These are phyloP conservation scores for Felis chaus DNA, from an alignment of 2,113 vertebrate species.

Conservation along the genomic window DNA sequence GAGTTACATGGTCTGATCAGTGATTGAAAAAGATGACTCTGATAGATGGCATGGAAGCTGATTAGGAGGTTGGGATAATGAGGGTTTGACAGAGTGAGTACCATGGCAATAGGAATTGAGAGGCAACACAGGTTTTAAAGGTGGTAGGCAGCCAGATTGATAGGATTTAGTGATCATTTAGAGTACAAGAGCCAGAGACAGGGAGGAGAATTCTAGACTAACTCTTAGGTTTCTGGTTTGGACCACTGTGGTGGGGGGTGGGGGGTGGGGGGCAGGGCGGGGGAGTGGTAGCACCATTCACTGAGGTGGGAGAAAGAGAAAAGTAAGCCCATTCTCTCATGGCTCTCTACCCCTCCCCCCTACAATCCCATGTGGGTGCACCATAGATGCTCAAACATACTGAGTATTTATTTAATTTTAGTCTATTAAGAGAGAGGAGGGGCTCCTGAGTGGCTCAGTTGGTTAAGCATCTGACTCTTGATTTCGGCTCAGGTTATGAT, in stretches of 20 bases:
- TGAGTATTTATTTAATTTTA: constrained; percentile 20
- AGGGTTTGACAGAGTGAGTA: neutral
- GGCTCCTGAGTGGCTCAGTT: no score
- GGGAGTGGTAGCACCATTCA: neutral
- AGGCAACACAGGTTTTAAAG: neutral
- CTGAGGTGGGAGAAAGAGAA: neutral
- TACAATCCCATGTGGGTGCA: neutral
- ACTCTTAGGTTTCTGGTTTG: neutral
- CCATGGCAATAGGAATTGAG: neutral
- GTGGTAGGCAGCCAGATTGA: neutral
- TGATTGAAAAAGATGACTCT: neutral
- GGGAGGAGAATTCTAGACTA: neutral
- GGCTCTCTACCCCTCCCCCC: neutral
- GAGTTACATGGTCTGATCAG: constrained; percentile 15
- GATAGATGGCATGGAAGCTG: neutral
- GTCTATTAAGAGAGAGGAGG: neutral
- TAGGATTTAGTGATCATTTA: neutral
- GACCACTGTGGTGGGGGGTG: neutral
- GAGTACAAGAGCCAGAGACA: neutral
- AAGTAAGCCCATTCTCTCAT: neutral
- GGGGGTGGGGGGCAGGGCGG: no score
- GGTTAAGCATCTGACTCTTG: no score
- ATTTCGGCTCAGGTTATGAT: no score
- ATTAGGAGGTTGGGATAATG: neutral
- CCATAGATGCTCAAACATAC: neutral